Percentiles rank a stretch among this genome's conserved stretches.
Conservation (phyloP, 1,140 invertebrate genomes). For the Bombus pascuorum region DNA sequence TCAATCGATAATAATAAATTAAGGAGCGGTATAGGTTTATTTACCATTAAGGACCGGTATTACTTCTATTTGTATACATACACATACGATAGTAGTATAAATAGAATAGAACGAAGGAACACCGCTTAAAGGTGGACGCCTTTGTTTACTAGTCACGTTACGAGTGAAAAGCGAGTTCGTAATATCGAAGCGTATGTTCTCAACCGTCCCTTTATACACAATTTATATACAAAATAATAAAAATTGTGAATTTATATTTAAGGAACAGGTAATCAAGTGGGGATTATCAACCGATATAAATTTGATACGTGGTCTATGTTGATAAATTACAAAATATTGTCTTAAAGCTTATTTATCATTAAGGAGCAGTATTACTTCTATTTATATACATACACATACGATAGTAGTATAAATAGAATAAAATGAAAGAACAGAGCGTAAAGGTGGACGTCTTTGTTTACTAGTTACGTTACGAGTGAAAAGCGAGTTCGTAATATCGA, state of each 20-base stretch:
- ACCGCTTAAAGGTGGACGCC: not conserved
- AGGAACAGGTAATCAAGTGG: not conserved
- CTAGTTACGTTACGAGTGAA: not conserved
- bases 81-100: not conserved
- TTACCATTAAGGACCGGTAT: not conserved
- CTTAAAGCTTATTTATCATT: not conserved
- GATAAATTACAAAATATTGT: not conserved
- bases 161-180: not conserved
- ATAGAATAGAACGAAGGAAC: not conserved
- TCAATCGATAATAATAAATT: not conserved
- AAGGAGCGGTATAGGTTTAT: not conserved
- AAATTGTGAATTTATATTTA: too few relatives aligned
- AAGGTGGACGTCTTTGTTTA: not conserved
- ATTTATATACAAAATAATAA: not conserved
- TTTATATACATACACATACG: not conserved
- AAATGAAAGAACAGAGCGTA: not conserved
- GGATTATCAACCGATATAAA: too few relatives aligned
- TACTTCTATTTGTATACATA: not conserved
- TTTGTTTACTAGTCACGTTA: not conserved
- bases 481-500: not conserved
- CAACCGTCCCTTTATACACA: rapidly evolving
- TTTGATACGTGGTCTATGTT: not conserved
- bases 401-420: not conserved
- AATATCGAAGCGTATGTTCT: not conserved
- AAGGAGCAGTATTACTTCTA: not conserved